A percentile compares a stretch with the other conserved stretches of the same genome.
Evolutionary conservation across 1,140 invertebrate species (phyloP).

Genomic region (Ostrea denselamellosa): DNA sequence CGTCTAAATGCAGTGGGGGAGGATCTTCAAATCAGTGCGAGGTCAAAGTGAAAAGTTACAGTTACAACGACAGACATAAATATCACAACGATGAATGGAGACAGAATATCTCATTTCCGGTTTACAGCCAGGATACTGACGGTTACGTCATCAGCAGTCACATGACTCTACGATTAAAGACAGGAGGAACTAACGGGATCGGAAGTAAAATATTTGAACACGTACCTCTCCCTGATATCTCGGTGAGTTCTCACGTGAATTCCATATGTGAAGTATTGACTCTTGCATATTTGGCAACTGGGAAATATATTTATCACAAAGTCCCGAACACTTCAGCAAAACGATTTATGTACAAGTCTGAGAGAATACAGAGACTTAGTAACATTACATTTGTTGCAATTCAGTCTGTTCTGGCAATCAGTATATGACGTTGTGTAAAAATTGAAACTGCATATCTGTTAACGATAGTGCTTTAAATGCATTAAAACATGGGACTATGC

Average conservation of each 20-base stretch:
- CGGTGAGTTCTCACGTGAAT: not conserved
- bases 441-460: too few species aligned
- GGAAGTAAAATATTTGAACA: not conserved
- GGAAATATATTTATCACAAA: too few species aligned
- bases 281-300: too few species aligned
- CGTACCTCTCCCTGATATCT: not conserved
- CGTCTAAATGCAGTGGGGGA: not conserved
- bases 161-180: not conserved
- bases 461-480: too few species aligned
- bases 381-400: too few species aligned
- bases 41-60: not conserved
- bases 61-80: not conserved
- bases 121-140: not conserved
- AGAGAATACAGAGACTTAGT: too few species aligned
- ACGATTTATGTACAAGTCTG: too few species aligned
- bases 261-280: too few species aligned
- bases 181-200: not conserved
- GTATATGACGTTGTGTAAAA: too few species aligned
- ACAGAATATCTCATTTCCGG: not conserved
- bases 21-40: not conserved
- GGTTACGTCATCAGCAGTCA: not conserved
- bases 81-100: not conserved
- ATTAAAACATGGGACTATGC: too few species aligned
- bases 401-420: too few species aligned
- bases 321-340: too few species aligned